These are phyloP conservation scores for Formica exsecta DNA, from an alignment of 1,140 invertebrate species.

Conservation along the genomic window DNA sequence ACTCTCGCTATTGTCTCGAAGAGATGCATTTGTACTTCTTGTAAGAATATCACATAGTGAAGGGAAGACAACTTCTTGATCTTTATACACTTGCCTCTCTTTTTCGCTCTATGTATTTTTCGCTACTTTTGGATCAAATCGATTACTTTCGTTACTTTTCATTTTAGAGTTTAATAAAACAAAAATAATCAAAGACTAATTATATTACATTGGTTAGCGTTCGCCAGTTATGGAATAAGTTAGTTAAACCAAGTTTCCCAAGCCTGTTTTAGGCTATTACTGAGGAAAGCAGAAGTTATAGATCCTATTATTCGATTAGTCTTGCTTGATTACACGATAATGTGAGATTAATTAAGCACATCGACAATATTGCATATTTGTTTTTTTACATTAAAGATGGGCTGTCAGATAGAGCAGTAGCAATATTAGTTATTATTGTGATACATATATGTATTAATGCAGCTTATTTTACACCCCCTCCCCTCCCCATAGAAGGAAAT, in stretches of 20 bases:
- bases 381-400: too few species aligned
- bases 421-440: too few species aligned
- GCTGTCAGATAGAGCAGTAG: too few species aligned
- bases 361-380: too few species aligned
- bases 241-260: neutral
- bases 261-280: neutral
- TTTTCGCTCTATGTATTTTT: neutral
- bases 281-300: conserved; percentile 6
- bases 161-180: neutral
- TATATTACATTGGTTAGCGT: neutral
- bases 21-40: neutral
- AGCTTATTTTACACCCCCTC: too few species aligned
- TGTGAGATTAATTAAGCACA: neutral
- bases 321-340: neutral
- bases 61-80: conserved; percentile 25
- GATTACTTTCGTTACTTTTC: neutral
- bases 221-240: conserved; percentile 11
- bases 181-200: neutral
- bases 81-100: neutral
- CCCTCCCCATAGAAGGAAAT: too few species aligned
- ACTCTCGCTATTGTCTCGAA: conserved; percentile 54
- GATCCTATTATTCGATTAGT: conserved; percentile 12
- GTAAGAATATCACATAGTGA: neutral
- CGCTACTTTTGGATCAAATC: neutral
- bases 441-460: too few species aligned